phyloP scores from a whole-genome alignment of 2,888 invertebrate genomes.

The Ctena decussata region DNA sequence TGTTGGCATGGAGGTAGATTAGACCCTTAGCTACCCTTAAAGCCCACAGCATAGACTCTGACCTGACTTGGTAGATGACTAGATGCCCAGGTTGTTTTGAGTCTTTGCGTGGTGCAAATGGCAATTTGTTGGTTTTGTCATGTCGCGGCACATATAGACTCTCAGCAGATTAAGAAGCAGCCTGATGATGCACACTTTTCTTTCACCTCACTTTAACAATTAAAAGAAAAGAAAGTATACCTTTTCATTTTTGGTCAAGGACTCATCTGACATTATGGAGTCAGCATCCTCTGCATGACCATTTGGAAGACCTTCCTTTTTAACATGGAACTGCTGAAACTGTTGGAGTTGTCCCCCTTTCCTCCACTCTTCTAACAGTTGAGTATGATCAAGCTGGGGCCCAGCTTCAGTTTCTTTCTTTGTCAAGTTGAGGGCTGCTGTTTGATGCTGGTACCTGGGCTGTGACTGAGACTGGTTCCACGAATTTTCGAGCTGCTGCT shows the following conservation, averaged over 20 bases:
- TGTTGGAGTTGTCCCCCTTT: constrained; percentile 42
- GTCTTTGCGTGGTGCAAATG: no score
- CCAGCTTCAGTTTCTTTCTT: not conserved
- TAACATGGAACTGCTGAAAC: not conserved
- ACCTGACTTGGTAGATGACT: no score
- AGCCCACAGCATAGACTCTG: no score
- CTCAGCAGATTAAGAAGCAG: no score
- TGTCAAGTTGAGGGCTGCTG: not conserved
- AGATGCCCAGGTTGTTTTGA: no score
- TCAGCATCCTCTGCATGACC: constrained; percentile 40
- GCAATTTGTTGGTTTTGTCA: no score
- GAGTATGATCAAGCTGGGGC: constrained; percentile 43
- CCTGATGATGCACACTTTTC: no score
- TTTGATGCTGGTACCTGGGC: not conserved
- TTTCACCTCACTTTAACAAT: no score
- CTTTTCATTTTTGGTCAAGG: constrained; percentile 60
- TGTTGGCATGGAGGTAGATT: no score
- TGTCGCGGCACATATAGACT: no score
- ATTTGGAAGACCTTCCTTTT: constrained; percentile 32
- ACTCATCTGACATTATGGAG: constrained; percentile 20
- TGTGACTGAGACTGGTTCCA: constrained; percentile 6
- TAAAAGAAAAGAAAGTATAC: constrained; percentile 15
- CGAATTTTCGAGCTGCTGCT: constrained; percentile 46
- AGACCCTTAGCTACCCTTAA: no score
- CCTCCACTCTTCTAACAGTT: constrained; percentile 58